Conservation (phyloP, 2,888 invertebrate species). For the Criorhina ranunculi region DNA sequence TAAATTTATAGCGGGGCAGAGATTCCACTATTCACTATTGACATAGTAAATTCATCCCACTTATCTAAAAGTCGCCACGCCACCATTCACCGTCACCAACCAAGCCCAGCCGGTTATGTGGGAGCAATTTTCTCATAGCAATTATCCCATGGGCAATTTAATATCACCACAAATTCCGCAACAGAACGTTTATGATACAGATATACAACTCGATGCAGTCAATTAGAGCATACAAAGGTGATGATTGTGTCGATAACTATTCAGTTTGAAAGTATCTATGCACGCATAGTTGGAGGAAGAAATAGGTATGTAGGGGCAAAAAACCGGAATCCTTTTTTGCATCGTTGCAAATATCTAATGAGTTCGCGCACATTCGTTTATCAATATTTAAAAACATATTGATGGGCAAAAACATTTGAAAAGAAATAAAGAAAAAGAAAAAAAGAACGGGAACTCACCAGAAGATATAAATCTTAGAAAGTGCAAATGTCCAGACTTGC, state of each 20-base stretch:
- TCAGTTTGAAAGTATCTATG: slow-evolving; percentile 22
- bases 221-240: slow-evolving; percentile 44
- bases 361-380: slow-evolving; percentile 52
- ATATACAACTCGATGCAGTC: slow-evolving; percentile 25
- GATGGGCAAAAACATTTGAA: slow-evolving; percentile 20
- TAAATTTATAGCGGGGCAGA: slow-evolving; percentile 38
- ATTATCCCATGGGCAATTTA: slow-evolving; percentile 49
- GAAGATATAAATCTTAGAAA: slow-evolving; percentile 73
- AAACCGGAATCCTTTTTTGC: slow-evolving; percentile 47
- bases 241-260: slow-evolving; percentile 39
- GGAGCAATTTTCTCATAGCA: slow-evolving; percentile 61
- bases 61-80: slow-evolving; percentile 9
- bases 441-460: slow-evolving; percentile 35
- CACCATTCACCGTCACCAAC: slow-evolving; percentile 3
- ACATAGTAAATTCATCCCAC: slow-evolving; percentile 15
- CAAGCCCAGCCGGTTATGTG: slow-evolving; percentile 28
- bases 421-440: neutral
- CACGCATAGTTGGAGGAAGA: neutral
- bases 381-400: slow-evolving; percentile 37
- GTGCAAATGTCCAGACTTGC: slow-evolving; percentile 67
- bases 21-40: slow-evolving; percentile 36
- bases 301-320: neutral
- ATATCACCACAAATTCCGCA: slow-evolving; percentile 44
- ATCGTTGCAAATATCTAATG: slow-evolving; percentile 37
- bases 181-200: slow-evolving; percentile 51